Base-by-base conservation (phyloP, 1,140 invertebrate species). In the Dryas iulia region DNA sequence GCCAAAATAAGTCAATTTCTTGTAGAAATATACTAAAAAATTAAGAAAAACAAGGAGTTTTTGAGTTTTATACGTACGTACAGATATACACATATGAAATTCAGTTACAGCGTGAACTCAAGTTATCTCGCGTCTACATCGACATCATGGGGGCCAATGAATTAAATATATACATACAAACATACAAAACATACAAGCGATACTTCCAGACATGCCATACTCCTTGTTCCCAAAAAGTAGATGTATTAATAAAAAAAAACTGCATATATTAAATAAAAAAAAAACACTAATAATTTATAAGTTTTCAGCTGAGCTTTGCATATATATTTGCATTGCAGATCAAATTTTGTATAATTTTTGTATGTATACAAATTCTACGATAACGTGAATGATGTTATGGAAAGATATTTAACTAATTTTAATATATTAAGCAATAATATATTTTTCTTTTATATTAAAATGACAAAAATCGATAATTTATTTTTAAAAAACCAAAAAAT, bases 111-210 rank as follows among this genome's bases (percentile, higher is more conserved):
- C 39, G 21, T 21, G 39, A 21, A 47, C 39, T 47, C 18, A 21
- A 47, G 10, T 10, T 47, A 52, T 61, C 30, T 56, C 23, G 26
- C 23, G 35, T 28, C 61, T 23, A 64, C 67, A 69, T 59, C 67
- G 67, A 69, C 59, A 59, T 68, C 63, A 64, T 64, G 33, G 67
- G 67, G 67, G 67, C 67, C 67, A 69, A 69, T 52, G 58, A 58
- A 69, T 35, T 52, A 64, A 23, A 53, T 39, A 52, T 28, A 62
- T 47, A 47, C 18, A n/a, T n/a, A n/a, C n/a, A n/a, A n/a, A n/a
- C n/a, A n/a, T n/a, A n/a, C n/a, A n/a, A n/a, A n/a, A n/a, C n/a
- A n/a, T 30, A 62, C 59, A 21, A 8, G 18, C 14, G 39, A 5
- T 18, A 62, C 39, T 62, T 30, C 26, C 35, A 61, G 33, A 47